These are phyloP conservation scores for Phytoseiulus persimilis DNA, from an alignment of 2,888 invertebrate genomes.

Conservation along the genomic window DNA sequence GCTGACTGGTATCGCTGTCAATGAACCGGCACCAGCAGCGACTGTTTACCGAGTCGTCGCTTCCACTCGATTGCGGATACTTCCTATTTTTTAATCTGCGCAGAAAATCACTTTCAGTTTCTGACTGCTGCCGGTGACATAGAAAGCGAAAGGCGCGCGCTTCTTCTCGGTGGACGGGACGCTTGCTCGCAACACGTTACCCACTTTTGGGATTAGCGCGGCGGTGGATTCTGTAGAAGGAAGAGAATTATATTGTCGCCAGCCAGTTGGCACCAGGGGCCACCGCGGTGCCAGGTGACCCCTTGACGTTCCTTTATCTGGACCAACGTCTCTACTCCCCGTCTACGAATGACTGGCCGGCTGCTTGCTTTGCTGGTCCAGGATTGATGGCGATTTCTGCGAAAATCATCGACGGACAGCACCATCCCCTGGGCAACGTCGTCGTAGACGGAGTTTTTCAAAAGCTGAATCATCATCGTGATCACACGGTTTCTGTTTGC, in stretches of 20 bases:
- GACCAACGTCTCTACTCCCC: not conserved
- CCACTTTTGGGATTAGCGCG: not conserved
- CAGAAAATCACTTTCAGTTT: not conserved
- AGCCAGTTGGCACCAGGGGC: not conserved
- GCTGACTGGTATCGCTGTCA: not conserved
- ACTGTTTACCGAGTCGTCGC: not conserved
- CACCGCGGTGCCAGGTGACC: not conserved
- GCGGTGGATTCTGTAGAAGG: not conserved
- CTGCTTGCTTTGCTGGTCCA: not conserved
- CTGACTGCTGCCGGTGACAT: not conserved
- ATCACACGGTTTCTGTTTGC: not conserved
- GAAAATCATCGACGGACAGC: not conserved
- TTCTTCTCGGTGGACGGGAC: not conserved
- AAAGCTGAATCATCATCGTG: not conserved
- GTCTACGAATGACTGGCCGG: not conserved
- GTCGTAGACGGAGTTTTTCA: not conserved
- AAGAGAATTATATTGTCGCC: not conserved
- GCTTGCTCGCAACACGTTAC: not conserved
- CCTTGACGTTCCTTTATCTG: not conserved
- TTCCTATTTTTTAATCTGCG: not conserved
- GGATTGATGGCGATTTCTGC: not conserved
- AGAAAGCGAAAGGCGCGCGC: not conserved
- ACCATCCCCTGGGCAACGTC: too few species aligned
- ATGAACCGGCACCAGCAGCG: not conserved
- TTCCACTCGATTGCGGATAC: not conserved